These are phyloP conservation scores for Sebastes hopkinsi DNA, from an alignment of 2,797 vertebrate genomes.

Conservation along the genomic window DNA sequence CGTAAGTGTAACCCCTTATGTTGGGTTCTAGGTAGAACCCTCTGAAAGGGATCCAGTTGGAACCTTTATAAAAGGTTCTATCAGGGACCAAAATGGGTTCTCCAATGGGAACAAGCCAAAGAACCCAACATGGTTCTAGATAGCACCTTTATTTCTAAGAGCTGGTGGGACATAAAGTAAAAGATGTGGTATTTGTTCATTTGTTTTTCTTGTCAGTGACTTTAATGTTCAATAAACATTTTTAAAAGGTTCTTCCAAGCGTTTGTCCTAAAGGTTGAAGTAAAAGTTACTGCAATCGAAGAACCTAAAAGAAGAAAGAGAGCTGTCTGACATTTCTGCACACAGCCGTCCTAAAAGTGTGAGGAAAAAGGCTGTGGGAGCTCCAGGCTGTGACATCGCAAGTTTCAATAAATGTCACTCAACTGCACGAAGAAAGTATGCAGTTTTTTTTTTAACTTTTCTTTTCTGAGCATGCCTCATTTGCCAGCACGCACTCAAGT, in stretches of 20 bases:
- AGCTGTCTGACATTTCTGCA: background rate
- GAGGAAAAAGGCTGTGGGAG: background rate
- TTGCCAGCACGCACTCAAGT: background rate
- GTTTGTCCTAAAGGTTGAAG: background rate
- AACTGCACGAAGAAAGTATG: background rate
- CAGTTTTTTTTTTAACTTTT: background rate
- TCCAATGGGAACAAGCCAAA: background rate
- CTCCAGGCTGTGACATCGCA: background rate
- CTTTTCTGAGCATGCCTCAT: background rate
- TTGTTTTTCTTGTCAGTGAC: background rate
- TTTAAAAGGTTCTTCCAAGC: background rate
- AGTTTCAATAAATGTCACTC: conserved; percentile 29
- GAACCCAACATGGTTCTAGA: background rate
- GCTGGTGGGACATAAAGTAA: background rate
- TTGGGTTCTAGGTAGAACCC: background rate
- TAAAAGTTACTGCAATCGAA: background rate
- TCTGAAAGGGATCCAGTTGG: background rate
- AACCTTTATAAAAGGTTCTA: background rate
- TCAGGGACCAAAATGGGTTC: background rate
- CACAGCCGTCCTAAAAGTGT: background rate
- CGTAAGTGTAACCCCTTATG: background rate
- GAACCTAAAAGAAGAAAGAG: background rate
- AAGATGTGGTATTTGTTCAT: background rate
- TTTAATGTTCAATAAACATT: conserved; percentile 10
- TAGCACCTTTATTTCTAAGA: background rate